Percentiles rank a stretch among this genome's conserved stretches.
Conservation (phyloP, 2,888 invertebrate genomes). For the Platycnemis pennipes region DNA sequence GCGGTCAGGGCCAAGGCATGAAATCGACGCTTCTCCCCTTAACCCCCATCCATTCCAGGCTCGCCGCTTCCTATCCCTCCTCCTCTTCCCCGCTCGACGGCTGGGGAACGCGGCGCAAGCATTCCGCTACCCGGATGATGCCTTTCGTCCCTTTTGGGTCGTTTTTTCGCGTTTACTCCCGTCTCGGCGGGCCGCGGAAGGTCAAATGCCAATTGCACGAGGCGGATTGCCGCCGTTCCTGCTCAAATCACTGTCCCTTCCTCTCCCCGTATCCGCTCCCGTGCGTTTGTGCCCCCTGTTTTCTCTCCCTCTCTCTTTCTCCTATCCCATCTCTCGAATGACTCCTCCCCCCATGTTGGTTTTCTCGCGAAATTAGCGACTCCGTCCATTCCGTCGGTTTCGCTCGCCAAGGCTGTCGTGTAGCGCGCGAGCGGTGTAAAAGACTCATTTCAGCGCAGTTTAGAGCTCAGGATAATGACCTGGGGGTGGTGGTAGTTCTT, state of each 20-base stretch:
- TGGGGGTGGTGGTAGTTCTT: background rate
- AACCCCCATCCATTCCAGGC: too few relatives aligned
- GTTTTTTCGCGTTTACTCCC: background rate
- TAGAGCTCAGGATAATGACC: background rate
- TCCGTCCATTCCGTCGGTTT: background rate
- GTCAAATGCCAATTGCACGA: conserved; percentile 6
- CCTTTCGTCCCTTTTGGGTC: background rate
- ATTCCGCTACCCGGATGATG: background rate
- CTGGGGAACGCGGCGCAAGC: background rate
- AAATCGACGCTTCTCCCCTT: background rate
- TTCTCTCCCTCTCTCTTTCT: background rate
- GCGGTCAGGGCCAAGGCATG: conserved; percentile 35
- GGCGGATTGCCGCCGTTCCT: background rate
- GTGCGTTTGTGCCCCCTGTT: background rate
- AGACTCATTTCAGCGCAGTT: background rate
- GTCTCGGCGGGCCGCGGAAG: background rate
- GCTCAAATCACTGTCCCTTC: background rate
- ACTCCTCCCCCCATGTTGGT: background rate
- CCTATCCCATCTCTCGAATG: too few relatives aligned
- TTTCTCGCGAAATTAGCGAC: background rate
- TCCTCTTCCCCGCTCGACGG: background rate
- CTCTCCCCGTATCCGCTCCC: background rate
- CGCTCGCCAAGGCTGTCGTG: background rate
- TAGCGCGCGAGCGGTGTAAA: background rate
- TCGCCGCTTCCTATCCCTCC: background rate